Conservation (phyloP, 2,888 invertebrate species). For the Tetranychus piercei region DNA sequence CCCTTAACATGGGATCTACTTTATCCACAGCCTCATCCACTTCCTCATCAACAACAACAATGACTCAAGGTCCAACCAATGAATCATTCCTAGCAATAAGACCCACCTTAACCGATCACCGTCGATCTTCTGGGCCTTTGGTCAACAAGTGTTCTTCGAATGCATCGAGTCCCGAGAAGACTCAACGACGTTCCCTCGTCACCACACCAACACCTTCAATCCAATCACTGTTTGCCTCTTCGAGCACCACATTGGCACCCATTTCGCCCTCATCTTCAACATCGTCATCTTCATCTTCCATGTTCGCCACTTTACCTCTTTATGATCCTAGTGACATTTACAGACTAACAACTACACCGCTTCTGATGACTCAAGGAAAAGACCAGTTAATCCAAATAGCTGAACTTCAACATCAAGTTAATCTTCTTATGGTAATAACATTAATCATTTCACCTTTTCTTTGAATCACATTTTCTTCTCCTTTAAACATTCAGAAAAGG, state of each 20-base stretch:
- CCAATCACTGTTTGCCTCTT: neutral
- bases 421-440: slow-evolving; percentile 3
- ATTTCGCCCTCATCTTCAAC: neutral
- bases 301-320: neutral
- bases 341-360: slow-evolving; percentile 32
- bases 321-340: slow-evolving; percentile 11
- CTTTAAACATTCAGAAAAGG: neutral
- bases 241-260: neutral
- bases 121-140: neutral
- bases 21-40: neutral
- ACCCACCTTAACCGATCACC: neutral
- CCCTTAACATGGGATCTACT: neutral
- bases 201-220: slow-evolving; percentile 6
- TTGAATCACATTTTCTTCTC: neutral
- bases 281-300: neutral
- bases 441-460: neutral
- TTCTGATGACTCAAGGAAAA: slow-evolving; percentile 38
- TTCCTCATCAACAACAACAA: neutral
- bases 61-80: neutral
- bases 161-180: neutral
- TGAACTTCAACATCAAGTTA: slow-evolving; percentile 15
- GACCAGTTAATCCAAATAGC: slow-evolving; percentile 14
- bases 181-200: neutral
- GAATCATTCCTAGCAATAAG: slow-evolving; percentile 3
- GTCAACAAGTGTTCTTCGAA: neutral